Conservation (phyloP, 2,113 vertebrate genomes). For the Jacana jacana region DNA sequence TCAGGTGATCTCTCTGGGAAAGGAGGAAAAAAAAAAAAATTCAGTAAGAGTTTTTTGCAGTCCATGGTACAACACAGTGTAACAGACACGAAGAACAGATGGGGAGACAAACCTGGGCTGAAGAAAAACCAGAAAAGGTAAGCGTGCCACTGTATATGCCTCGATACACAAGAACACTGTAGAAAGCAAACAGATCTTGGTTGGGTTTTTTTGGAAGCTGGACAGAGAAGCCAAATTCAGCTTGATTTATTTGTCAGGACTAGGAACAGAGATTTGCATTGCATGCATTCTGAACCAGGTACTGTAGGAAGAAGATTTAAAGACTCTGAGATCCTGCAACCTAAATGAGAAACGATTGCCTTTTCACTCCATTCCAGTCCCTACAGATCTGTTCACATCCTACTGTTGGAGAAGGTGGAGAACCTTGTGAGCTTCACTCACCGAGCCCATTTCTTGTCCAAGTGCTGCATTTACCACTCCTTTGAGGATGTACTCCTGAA, state of each 20-base stretch:
- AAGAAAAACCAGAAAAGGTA: neutral
- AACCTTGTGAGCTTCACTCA: conserved; percentile 72
- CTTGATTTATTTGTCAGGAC: neutral
- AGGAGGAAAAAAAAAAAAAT: neutral
- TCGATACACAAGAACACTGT: neutral
- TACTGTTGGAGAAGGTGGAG: neutral
- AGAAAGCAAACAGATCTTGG: neutral
- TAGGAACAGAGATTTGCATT: neutral
- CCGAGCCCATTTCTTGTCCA: conserved; percentile 92
- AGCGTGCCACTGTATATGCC: neutral
- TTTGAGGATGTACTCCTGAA: conserved; percentile 94
- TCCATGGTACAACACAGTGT: neutral
- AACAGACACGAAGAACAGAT: neutral
- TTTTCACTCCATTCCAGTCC: neutral
- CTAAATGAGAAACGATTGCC: neutral
- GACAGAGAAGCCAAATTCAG: neutral
- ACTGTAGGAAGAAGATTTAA: neutral
- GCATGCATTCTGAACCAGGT: neutral
- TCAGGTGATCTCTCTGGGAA: conserved; percentile 90
- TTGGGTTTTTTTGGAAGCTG: neutral
- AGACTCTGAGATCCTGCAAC: neutral
- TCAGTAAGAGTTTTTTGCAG: neutral
- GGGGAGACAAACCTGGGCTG: neutral
- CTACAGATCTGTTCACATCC: neutral
- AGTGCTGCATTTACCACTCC: conserved; percentile 95